Base-by-base conservation (phyloP, 2,797 vertebrate species). In the Tachyglossus aculeatus region DNA sequence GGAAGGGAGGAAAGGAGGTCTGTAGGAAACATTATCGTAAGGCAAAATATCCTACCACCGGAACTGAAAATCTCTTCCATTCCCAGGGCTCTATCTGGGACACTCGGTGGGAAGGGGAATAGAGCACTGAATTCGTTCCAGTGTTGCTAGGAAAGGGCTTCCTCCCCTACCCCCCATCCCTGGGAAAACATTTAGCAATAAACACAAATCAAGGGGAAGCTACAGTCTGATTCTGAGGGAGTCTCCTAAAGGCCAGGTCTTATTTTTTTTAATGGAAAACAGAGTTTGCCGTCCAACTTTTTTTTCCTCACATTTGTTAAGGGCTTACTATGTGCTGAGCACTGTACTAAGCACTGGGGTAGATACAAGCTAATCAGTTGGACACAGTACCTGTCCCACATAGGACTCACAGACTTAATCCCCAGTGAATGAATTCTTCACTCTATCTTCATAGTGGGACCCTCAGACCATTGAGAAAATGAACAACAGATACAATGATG, bases 161-260 rank as follows among this genome's bases (percentile, higher is more conserved):
- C 45, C n/a, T 1, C 9, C 40, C 22, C 68, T 73, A 47, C 22
- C 2, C 47, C 47, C 24, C n/a, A n/a, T n/a, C 50, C 61, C 67
- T 82, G 69, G 59, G 52, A 86, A 86, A 84, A 53, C 15, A 66
- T 63, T 74, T 45, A 74, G 58, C 53, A 79, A 74, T 41, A 77
- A 63, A 81, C 78, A 59, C 16, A 81, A 59, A 65, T 56, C 52
- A 76, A 69, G 67, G 54, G 24, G 29, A 70, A 78, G 15, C 24
- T 27, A 22, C 53, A 73, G 69, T 57, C 70, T n/a, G 39, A 53
- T 36, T 69, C 80, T 43, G 2, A 54, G 57, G 50, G 5, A 3
- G 58, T 63, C 65, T 77, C 67, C 54, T 65, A 64, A 52, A 43
- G 80, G 25, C 18, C 34, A 56, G 47, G 12, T n/a, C 65, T 85